Evolutionary conservation across 37 sponge, comb jelly and placozoan genomes (phyloP).

Genomic region (Diacarnus erythraeanus): DNA sequence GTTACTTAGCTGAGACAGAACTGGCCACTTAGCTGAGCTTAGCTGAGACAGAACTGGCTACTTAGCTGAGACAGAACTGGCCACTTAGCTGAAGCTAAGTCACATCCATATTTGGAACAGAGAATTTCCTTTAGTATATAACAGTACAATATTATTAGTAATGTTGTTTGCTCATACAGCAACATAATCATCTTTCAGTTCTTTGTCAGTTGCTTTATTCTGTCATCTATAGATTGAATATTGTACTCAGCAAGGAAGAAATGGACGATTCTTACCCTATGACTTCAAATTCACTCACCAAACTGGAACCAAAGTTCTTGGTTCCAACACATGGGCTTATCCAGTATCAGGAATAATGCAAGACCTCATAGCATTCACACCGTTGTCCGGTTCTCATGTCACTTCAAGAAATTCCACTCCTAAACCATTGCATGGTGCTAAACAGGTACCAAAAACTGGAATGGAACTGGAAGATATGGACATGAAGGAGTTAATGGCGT

Average conservation of each 20-base stretch:
- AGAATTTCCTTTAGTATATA: too few species aligned
- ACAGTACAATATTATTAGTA: background rate
- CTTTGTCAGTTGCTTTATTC: background rate
- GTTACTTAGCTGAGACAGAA: too few species aligned
- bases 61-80: too few species aligned
- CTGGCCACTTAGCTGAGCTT: too few species aligned
- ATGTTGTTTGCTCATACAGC: background rate
- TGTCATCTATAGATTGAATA: constrained; percentile 25
- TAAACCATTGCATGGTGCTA: background rate
- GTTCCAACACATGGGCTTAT: constrained; percentile 51
- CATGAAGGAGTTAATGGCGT: background rate
- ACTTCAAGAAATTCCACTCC: background rate
- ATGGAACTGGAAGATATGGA: background rate
- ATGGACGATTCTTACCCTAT: constrained; percentile 42
- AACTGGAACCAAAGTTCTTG: constrained; percentile 26
- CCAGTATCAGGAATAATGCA: constrained; percentile 37
- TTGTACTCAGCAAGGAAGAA: constrained; percentile 23
- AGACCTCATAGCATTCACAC: constrained; percentile 44
- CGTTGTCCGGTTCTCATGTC: constrained; percentile 20
- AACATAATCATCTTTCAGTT: background rate
- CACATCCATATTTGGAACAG: too few species aligned
- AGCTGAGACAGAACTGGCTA: too few species aligned
- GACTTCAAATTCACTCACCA: constrained; percentile 57
- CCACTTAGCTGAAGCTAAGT: too few species aligned
- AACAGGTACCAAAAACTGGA: background rate